A percentile compares a stretch with the other conserved stretches of the same genome.
Evolutionary conservation across 2,797 vertebrate species (phyloP).

Genomic region (Microcaecilia unicolor): DNA sequence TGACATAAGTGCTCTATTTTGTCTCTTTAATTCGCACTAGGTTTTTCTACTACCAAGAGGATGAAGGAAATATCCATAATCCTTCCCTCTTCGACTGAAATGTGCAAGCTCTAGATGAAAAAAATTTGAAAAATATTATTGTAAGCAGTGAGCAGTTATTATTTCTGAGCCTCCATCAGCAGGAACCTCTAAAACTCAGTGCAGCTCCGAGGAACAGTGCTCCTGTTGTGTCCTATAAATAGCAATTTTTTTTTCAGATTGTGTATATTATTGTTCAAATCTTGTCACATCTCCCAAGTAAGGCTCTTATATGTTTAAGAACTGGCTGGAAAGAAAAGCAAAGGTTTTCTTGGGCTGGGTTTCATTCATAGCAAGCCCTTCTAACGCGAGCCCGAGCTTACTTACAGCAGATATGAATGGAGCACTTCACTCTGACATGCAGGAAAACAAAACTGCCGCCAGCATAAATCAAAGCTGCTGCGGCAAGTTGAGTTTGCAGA

Average conservation of each 20-base stretch:
- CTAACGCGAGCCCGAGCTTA: constrained; percentile 46
- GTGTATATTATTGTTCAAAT: constrained; percentile 32
- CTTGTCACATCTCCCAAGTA: constrained; percentile 32
- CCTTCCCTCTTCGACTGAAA: constrained; percentile 5
- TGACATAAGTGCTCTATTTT: too few relatives aligned
- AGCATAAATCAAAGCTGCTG: constrained; percentile 68
- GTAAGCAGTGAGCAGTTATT: constrained; percentile 10
- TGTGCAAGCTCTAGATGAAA: not conserved
- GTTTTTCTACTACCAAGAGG: too few relatives aligned
- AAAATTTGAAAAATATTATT: constrained; percentile 1
- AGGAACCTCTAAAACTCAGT: constrained; percentile 1
- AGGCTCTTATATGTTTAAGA: constrained; percentile 37
- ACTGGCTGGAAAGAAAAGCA: constrained; percentile 50
- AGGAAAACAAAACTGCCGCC: constrained; percentile 61
- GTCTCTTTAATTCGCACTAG: too few relatives aligned
- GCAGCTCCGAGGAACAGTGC: constrained; percentile 29
- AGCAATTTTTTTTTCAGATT: constrained; percentile 28
- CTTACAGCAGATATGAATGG: constrained; percentile 62
- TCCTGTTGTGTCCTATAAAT: constrained; percentile 26
- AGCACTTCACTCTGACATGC: constrained; percentile 61
- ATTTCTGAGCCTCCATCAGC: constrained; percentile 11
- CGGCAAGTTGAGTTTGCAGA: constrained; percentile 73
- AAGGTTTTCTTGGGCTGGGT: constrained; percentile 37
- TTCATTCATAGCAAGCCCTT: constrained; percentile 23
- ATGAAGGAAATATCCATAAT: not conserved